Base-by-base conservation (phyloP, 2,888 invertebrate species). In the Eumerus sabulonum region DNA sequence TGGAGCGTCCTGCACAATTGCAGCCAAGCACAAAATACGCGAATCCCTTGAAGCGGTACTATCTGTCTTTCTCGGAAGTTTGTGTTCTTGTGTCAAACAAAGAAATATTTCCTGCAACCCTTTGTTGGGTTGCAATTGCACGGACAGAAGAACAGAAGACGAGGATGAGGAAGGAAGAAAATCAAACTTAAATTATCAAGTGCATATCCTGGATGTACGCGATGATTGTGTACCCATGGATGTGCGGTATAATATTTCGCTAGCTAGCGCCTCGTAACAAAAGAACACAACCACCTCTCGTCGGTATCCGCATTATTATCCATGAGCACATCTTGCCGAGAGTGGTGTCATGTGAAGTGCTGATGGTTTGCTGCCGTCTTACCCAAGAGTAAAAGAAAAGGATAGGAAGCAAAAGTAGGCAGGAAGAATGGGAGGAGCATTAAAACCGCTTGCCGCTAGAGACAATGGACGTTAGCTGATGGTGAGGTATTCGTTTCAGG, bases 331-430 rank as follows among this genome's bases (percentile, higher is more conserved):
- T 79, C 79, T 73, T 74, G 68, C 73, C 73, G 68, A 68, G 74
- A 79, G 79, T 79, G 79, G 79, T 79, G 79, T 79, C 79, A 79
- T 79, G 70, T 79, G 73, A 74, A 79, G 73, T 79, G 64, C 68
- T 74, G 79, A 79, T 74, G 79, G 79, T 74, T 74, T 79, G 79
- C 72, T 79, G 68, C 60, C 73, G 64, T 27, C 60, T 70, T 79
- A 16, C 27, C n/a, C 18, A n/a, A 40, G 53, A 36, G 38, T 38
- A 9, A 35, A n/a, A 40, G 9, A n/a, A 11, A 40, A 5, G 59
- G 19, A 51, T 36, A 47, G 38, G 36, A 54, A 35, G 38, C 50
- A n/a, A n/a, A n/a, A n/a, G 42, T 13, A 11, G 44, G 18, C 40
- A 48, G 27, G 27, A 27, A 27, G 27, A 27, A 48, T 16, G 42